Conservation (phyloP, 2,888 invertebrate genomes). For the Resseliella maxima region DNA sequence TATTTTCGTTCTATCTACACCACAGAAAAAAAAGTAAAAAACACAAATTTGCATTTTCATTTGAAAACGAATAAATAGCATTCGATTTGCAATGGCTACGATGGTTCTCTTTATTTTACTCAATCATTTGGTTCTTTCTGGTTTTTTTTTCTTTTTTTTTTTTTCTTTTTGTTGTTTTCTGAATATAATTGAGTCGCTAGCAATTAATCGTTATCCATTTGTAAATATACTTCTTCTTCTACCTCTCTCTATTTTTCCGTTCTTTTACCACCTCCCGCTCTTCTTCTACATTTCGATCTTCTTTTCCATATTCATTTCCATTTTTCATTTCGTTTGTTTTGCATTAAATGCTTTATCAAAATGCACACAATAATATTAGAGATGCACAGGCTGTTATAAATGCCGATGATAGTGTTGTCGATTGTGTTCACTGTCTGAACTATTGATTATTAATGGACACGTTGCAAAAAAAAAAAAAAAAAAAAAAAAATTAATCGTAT, state of each 20-base stretch:
- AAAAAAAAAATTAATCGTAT: too few relatives aligned
- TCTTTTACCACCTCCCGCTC: too few relatives aligned
- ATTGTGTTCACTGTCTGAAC: too few relatives aligned
- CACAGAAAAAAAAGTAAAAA: background rate
- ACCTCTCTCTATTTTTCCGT: background rate
- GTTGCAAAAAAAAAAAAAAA: background rate
- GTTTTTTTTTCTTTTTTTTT: background rate
- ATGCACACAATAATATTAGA: too few relatives aligned
- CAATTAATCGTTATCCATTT: conserved; percentile 41
- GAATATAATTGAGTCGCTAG: conserved; percentile 1
- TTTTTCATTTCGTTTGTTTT: too few relatives aligned
- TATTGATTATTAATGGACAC: background rate
- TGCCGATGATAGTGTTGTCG: too few relatives aligned
- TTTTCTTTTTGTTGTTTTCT: background rate
- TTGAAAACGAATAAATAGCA: conserved; percentile 43
- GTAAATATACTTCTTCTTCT: background rate
- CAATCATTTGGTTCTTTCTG: background rate
- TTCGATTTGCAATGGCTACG: conserved; percentile 6
- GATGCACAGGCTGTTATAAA: too few relatives aligned
- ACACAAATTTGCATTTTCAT: background rate
- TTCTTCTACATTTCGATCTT: too few relatives aligned
- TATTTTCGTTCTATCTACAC: background rate
- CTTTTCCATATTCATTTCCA: too few relatives aligned
- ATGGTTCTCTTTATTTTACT: background rate
- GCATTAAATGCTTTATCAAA: too few relatives aligned